A percentile compares a stretch with the other conserved stretches of the same genome.
Conservation (phyloP, 2,113 vertebrate genomes). For the Catharus minimus region DNA sequence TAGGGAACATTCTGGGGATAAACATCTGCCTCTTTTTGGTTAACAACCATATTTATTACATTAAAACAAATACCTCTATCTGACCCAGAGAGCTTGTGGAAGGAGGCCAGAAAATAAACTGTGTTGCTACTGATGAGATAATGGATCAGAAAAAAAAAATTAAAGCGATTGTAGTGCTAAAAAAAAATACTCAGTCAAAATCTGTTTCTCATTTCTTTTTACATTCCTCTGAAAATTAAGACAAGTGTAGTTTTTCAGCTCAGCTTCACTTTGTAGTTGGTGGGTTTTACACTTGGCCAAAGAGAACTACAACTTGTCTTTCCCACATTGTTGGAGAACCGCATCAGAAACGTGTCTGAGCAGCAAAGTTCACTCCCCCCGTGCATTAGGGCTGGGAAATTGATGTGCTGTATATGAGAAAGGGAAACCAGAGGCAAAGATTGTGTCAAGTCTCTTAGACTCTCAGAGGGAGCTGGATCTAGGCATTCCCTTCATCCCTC, state of each 20-base stretch:
- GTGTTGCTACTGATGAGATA: slow-evolving; percentile 35
- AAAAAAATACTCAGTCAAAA: background rate
- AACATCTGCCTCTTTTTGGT: slow-evolving; percentile 22
- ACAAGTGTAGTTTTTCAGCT: slow-evolving; percentile 13
- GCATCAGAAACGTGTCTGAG: background rate
- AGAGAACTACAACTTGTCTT: background rate
- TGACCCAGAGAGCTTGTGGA: slow-evolving; percentile 34
- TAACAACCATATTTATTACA: slow-evolving; percentile 32
- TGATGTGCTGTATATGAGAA: background rate
- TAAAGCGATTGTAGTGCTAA: background rate
- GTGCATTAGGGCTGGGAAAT: background rate
- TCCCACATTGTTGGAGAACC: background rate
- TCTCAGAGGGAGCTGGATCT: background rate
- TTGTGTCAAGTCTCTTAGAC: background rate
- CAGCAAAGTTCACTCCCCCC: background rate
- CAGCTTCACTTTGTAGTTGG: background rate
- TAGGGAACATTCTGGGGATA: background rate
- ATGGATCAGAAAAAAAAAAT: background rate
- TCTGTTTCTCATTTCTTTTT: slow-evolving; percentile 23
- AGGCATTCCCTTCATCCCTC: background rate
- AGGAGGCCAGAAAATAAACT: slow-evolving; percentile 39
- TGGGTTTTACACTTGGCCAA: background rate
- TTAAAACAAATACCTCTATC: slow-evolving; percentile 46
- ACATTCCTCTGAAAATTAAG: background rate
- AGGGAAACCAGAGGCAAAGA: background rate